Percentiles rank a stretch among this genome's conserved stretches.
Evolutionary conservation across 2,888 invertebrate genomes (phyloP).

Genomic region (Platynereis dumerilii): DNA sequence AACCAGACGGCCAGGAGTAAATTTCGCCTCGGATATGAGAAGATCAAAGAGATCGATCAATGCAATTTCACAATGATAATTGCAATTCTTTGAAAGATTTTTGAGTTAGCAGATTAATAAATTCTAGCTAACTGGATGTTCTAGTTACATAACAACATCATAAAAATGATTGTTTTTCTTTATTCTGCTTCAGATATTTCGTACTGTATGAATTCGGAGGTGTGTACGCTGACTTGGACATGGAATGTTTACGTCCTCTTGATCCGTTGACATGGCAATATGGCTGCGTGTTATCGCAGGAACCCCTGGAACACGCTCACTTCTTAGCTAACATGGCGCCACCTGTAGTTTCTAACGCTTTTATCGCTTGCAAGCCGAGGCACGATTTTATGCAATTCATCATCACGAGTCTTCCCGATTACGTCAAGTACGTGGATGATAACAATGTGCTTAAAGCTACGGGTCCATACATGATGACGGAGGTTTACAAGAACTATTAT

Average conservation of each 20-base stretch:
- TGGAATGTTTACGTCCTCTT: constrained; percentile 51
- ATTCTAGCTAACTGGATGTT: too few relatives aligned
- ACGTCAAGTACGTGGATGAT: constrained; percentile 24
- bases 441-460: constrained; percentile 33
- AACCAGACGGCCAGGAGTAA: too few relatives aligned
- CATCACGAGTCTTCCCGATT: constrained; percentile 21
- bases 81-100: too few relatives aligned
- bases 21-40: too few relatives aligned
- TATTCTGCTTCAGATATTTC: constrained; percentile 51
- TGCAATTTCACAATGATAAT: too few relatives aligned
- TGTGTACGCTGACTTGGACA: constrained; percentile 57
- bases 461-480: constrained; percentile 32
- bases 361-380: constrained; percentile 33
- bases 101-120: too few relatives aligned
- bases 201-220: constrained; percentile 58
- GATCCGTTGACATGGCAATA: constrained; percentile 29
- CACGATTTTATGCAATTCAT: constrained; percentile 31
- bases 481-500: constrained; percentile 24
- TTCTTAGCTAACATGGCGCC: constrained; percentile 22
- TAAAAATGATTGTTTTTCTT: too few relatives aligned
- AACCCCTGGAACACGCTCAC: constrained; percentile 34
- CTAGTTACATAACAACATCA: too few relatives aligned
- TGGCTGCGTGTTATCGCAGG: constrained; percentile 34
- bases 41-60: too few relatives aligned
- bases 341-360: constrained; percentile 35